Conservation (phyloP, 2,888 invertebrate species). For the Agriopis leucophaearia region DNA sequence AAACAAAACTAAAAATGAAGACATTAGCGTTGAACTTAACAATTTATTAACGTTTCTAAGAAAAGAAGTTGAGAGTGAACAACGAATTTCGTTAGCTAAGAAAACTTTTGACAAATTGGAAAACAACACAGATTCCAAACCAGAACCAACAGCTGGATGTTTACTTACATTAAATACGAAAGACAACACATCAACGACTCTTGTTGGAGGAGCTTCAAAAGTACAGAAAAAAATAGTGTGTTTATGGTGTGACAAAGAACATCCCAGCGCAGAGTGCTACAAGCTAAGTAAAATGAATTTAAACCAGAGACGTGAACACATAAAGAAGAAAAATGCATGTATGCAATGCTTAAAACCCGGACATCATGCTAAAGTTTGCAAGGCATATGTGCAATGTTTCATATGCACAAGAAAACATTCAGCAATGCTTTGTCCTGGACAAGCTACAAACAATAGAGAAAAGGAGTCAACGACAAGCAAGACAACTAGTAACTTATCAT, state of each 20-base stretch:
- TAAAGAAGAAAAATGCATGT: slow-evolving; percentile 4
- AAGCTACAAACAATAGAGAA: no score
- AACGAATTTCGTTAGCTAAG: not conserved
- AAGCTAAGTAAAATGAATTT: slow-evolving; percentile 9
- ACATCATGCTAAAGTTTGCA: slow-evolving; percentile 7
- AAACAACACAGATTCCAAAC: no score
- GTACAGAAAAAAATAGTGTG: not conserved
- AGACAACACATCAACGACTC: no score
- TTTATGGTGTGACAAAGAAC: slow-evolving; percentile 18
- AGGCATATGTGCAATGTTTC: slow-evolving; percentile 1
- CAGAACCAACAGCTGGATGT: slow-evolving; percentile 9
- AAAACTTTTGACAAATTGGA: no score
- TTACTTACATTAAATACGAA: not conserved
- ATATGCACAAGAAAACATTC: slow-evolving; percentile 1
- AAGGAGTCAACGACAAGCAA: no score
- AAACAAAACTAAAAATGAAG: no score
- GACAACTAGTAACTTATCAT: not conserved
- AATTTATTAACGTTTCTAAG: no score
- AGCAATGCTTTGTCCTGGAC: not conserved
- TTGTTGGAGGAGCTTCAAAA: no score
- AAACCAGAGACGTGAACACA: not conserved
- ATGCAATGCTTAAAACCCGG: slow-evolving; percentile 5
- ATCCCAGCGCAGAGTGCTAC: slow-evolving; percentile 12
- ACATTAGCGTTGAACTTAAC: no score
- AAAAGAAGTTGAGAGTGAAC: not conserved